Conservation (phyloP, 2,797 vertebrate species). For the Onychomys torridus region DNA sequence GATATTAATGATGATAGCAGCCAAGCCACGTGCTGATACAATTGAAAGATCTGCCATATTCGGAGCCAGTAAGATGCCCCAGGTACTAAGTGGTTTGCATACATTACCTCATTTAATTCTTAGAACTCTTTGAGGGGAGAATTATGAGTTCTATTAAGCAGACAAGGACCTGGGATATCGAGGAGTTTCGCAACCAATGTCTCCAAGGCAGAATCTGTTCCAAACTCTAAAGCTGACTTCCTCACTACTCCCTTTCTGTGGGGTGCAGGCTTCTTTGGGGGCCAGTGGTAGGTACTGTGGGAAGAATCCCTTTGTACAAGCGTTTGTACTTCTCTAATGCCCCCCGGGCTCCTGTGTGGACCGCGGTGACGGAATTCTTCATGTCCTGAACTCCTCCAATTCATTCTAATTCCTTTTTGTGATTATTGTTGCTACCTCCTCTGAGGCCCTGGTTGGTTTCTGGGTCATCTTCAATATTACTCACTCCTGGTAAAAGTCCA, state of each 20-base stretch:
- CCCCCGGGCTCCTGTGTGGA: background rate
- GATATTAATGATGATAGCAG: background rate
- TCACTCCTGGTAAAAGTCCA: background rate
- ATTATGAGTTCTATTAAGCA: slow-evolving; percentile 30
- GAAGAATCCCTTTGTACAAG: background rate
- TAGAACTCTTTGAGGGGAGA: slow-evolving; percentile 5
- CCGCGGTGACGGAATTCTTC: background rate
- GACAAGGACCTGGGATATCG: slow-evolving; percentile 16
- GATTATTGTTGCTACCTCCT: background rate
- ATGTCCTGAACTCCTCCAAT: background rate
- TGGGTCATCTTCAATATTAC: background rate
- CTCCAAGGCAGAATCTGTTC: background rate
- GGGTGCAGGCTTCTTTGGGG: background rate
- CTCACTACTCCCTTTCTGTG: background rate
- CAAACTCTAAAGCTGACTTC: background rate
- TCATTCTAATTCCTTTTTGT: background rate
- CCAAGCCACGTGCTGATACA: background rate
- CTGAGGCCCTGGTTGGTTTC: background rate
- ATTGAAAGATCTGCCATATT: slow-evolving; percentile 19
- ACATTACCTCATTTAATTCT: slow-evolving; percentile 56
- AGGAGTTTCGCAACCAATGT: background rate
- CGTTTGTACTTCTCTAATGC: accelerated
- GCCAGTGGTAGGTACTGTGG: background rate
- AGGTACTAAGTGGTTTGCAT: slow-evolving; percentile 4
- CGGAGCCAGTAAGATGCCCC: background rate